Base-by-base conservation (phyloP, 2,888 invertebrate species). In the Buathra laborator region DNA sequence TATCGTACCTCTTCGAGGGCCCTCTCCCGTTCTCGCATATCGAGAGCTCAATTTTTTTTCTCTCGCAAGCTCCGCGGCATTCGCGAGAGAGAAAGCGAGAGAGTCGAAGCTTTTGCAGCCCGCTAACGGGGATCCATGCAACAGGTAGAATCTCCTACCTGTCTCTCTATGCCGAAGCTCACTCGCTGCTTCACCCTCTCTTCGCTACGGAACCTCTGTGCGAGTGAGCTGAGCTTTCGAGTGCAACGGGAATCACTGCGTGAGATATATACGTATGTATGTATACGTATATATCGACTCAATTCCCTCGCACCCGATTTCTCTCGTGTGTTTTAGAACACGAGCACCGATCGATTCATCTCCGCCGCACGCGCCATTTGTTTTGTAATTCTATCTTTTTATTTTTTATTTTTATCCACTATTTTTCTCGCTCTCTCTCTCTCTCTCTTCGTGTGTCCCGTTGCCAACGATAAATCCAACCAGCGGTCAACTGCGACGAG, bases 91-190 rank as follows among this genome's bases (percentile, higher is more conserved):
- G 44, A 71, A 46, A 44, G 24, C 29, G 62, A 48, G 62, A 62
- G 62, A 62, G 48, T 48, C n/a, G n/a, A 12, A 48, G 24, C 53
- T 79, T 81, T 81, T 67, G 16, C 74, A 74, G 74, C 51, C 66
- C 56, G 72, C 59, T 78, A 78, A 75, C 82, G 64, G 78, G 74
- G 48, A 75, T 62, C 64, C 87, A 90, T 86, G 92, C 92, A 92
- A 92, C 92, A 92, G 92, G 92, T 92, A 92, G 92, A 89, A 83
- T 84, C 77, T 80, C 86, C 67, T 85, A 86, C 87, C 87, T 87
- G 87, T 86, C 83, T 79, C 79, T 75, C 75, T 81, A 80, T 82
- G 74, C 51, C 43, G 46, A 48, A 48, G 48, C 51, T 71, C 81
- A 59, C 75, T 66, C 62, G 62, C 82, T 77, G 53, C 53, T 68